Conservation (phyloP, 2,888 invertebrate species). For the Microctonus hyperodae region DNA sequence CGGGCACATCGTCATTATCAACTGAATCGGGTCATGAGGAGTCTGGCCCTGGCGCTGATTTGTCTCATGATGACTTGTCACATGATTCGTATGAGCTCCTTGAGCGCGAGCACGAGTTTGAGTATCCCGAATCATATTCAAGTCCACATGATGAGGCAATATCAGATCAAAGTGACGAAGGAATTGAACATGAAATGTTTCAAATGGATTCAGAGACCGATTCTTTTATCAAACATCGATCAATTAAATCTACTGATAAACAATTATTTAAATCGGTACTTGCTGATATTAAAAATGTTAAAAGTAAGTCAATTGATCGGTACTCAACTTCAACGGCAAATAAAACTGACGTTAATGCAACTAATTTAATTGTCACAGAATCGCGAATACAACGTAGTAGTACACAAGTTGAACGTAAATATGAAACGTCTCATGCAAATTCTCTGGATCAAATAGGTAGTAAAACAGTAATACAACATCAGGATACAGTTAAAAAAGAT, state of each 20-base stretch:
- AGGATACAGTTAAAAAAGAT: slow-evolving; percentile 53
- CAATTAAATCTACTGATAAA: slow-evolving; percentile 51
- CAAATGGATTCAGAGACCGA: slow-evolving; percentile 69
- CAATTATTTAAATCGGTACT: slow-evolving; percentile 56
- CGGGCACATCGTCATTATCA: slow-evolving; percentile 75
- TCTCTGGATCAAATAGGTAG: slow-evolving; percentile 44
- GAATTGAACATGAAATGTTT: slow-evolving; percentile 78
- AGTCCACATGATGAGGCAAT: slow-evolving; percentile 54
- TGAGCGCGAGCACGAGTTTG: slow-evolving; percentile 69
- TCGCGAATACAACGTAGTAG: slow-evolving; percentile 56
- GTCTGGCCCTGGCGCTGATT: slow-evolving; percentile 70
- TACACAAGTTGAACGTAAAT: slow-evolving; percentile 57
- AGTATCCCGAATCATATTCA: slow-evolving; percentile 60
- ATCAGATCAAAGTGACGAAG: slow-evolving; percentile 58
- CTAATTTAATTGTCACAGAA: slow-evolving; percentile 52
- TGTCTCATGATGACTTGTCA: slow-evolving; percentile 85
- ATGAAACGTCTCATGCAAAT: slow-evolving; percentile 51
- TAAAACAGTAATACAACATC: slow-evolving; percentile 46
- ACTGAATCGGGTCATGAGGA: slow-evolving; percentile 71
- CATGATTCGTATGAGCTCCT: slow-evolving; percentile 88
- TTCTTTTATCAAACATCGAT: slow-evolving; percentile 59
- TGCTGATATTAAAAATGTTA: slow-evolving; percentile 51
- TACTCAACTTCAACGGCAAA: slow-evolving; percentile 49
- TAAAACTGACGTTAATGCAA: slow-evolving; percentile 34
- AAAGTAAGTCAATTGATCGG: slow-evolving; percentile 53